phyloP scores from a whole-genome alignment of 1,140 invertebrate genomes.

The Neotoxoptera formosana region DNA sequence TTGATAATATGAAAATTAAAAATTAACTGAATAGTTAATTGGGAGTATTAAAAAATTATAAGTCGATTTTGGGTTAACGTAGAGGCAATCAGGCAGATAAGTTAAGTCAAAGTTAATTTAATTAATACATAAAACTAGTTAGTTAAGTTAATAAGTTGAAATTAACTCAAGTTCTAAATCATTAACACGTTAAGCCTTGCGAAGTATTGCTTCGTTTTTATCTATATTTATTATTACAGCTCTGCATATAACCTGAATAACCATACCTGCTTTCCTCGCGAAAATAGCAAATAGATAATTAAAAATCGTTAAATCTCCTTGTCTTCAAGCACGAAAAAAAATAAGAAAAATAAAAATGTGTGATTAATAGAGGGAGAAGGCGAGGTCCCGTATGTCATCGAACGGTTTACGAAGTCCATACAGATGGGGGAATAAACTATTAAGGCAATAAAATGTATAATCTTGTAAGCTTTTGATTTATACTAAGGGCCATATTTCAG shows the following conservation, averaged over 20 bases:
- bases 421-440: background rate
- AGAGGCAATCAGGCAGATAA: too few species aligned
- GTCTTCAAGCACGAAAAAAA: background rate
- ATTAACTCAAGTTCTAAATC: too few species aligned
- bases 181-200: too few species aligned
- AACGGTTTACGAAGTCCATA: too few species aligned
- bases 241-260: background rate
- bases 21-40: too few species aligned
- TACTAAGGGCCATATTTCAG: background rate
- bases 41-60: too few species aligned
- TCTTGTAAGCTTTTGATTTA: background rate
- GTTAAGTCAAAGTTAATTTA: too few species aligned
- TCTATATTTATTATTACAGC: background rate
- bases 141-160: too few species aligned
- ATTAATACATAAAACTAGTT: too few species aligned
- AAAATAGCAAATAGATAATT: background rate
- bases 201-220: background rate
- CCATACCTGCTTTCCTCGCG: background rate
- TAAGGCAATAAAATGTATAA: background rate
- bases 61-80: too few species aligned
- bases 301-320: background rate
- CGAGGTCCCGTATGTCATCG: too few species aligned
- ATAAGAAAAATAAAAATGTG: background rate
- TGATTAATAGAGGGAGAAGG: background rate
- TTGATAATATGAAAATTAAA: too few species aligned